phyloP scores from a whole-genome alignment of 2,888 invertebrate species.

The Epirrhoe alternata region DNA sequence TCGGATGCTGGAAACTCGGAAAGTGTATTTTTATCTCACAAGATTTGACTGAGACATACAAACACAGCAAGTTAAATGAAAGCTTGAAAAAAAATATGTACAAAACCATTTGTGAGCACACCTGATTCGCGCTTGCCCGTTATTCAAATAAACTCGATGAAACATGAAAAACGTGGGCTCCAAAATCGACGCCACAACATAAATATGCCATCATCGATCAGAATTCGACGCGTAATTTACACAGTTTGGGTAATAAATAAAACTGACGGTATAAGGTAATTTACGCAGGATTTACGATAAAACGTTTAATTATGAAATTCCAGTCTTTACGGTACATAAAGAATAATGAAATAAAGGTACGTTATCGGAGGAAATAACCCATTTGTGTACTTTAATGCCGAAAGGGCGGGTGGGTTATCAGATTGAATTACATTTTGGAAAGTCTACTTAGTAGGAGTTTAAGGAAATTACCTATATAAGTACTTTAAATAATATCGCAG shows the following conservation, averaged over 20 bases:
- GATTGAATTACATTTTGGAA: not conserved
- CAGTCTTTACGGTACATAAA: slow-evolving; percentile 5
- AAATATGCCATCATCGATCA: not conserved
- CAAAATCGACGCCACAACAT: not conserved
- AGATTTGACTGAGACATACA: too few species aligned
- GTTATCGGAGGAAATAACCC: slow-evolving; percentile 16
- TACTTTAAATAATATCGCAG: too few species aligned
- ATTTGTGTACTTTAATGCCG: slow-evolving; percentile 12
- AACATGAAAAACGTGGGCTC: not conserved
- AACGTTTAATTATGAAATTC: not conserved
- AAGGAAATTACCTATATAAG: not conserved
- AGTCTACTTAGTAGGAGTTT: not conserved
- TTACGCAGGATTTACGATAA: not conserved
- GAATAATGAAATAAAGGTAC: slow-evolving; percentile 12
- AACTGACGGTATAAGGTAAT: not conserved
- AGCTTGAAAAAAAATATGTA: too few species aligned
- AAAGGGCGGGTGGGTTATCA: slow-evolving; percentile 1
- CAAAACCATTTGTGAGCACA: too few species aligned
- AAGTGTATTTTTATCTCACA: too few species aligned
- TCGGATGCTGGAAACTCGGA: too few species aligned
- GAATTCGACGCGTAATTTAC: not conserved
- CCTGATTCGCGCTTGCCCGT: too few species aligned
- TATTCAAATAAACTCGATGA: not conserved
- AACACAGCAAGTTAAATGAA: too few species aligned
- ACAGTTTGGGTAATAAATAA: slow-evolving; percentile 1